A percentile compares a stretch with the other conserved stretches of the same genome.
Conservation (phyloP, 2,888 invertebrate genomes). For the Serrognathus titanus region DNA sequence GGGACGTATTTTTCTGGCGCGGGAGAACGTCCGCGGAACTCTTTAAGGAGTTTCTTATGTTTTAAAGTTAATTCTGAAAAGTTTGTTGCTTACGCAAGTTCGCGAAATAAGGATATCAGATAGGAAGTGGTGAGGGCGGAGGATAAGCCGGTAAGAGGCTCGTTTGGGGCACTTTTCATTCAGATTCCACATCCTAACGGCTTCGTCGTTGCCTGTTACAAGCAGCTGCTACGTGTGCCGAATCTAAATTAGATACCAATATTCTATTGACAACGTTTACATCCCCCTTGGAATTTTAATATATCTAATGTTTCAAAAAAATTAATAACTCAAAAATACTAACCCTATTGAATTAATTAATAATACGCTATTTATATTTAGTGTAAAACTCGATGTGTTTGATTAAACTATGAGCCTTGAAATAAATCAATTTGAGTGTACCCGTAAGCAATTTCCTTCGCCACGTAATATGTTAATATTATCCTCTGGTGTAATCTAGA, state of each 20-base stretch:
- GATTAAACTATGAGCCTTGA: too few species aligned
- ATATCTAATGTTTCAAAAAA: conserved; percentile 26
- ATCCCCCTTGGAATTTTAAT: conserved; percentile 38
- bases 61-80: conserved; percentile 25
- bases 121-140: conserved; percentile 32
- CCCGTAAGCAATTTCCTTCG: too few species aligned
- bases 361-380: too few species aligned
- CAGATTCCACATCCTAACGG: conserved; percentile 43
- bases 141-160: conserved; percentile 42
- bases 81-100: conserved; percentile 25
- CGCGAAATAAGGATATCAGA: conserved; percentile 34
- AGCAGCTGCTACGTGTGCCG: conserved; percentile 42
- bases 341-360: too few species aligned
- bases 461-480: too few species aligned
- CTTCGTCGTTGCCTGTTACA: conserved; percentile 44
- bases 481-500: neutral
- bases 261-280: conserved; percentile 45
- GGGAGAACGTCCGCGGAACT: conserved; percentile 2
- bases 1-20: conserved; percentile 7
- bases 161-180: conserved; percentile 45
- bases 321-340: too few species aligned
- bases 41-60: conserved; percentile 14
- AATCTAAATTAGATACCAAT: conserved; percentile 39
- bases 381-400: too few species aligned
- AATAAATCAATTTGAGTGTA: too few species aligned